phyloP scores from a whole-genome alignment of 1,140 invertebrate genomes.

The Paraescarpia echinospica region DNA sequence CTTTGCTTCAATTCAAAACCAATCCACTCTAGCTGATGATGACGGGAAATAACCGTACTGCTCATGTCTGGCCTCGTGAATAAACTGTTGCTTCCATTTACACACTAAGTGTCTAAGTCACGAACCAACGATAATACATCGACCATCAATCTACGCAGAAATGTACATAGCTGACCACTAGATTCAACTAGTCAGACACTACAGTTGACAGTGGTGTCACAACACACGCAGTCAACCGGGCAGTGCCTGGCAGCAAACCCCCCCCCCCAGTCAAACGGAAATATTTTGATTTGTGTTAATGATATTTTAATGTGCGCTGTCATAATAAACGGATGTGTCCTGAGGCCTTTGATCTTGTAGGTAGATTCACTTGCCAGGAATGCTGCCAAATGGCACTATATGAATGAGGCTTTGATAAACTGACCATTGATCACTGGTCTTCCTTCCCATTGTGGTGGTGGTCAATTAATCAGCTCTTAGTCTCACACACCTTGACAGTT shows the following conservation, averaged over 20 bases:
- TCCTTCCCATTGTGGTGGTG: neutral
- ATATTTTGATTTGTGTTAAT: neutral
- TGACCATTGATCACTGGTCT: neutral
- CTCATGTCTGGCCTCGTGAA: neutral
- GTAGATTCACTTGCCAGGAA: neutral
- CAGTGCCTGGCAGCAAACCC: neutral
- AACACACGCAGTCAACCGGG: neutral
- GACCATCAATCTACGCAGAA: neutral
- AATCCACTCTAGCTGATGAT: neutral
- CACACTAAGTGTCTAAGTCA: neutral
- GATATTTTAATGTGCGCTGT: neutral
- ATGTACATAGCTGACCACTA: neutral
- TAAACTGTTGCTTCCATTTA: neutral
- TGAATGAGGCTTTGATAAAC: neutral
- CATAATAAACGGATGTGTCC: neutral
- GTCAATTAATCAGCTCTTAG: neutral
- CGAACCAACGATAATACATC: neutral
- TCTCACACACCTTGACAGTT: neutral
- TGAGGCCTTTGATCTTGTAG: neutral
- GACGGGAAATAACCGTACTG: neutral
- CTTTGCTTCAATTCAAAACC: neutral
- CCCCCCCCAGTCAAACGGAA: neutral
- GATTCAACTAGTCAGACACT: neutral
- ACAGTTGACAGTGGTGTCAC: neutral
- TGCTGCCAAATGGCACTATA: neutral